Conservation (phyloP, 2,113 vertebrate genomes). For the Elephas maximus region DNA sequence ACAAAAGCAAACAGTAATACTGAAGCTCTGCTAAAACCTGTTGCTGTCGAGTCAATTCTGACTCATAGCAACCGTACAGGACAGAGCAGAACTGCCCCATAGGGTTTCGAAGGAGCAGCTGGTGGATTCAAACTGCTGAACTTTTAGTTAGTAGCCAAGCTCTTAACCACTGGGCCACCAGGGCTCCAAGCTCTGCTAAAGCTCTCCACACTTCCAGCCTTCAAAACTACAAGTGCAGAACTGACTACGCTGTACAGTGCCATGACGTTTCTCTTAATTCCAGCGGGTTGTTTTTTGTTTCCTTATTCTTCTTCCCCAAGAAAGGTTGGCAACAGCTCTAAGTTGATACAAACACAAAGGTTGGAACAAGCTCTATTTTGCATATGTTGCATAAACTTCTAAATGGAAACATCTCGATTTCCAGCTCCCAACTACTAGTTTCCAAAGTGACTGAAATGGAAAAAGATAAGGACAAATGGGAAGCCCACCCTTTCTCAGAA, state of each 20-base stretch:
- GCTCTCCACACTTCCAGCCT: not conserved
- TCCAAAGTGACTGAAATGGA: not conserved
- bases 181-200: not conserved
- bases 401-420: not conserved
- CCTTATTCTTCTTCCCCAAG: not conserved
- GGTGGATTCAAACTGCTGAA: too few species aligned
- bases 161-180: too few species aligned
- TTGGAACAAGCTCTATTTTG: not conserved
- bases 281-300: not conserved
- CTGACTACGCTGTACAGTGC: not conserved
- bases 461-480: not conserved
- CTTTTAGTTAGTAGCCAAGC: too few species aligned
- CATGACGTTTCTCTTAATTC: not conserved
- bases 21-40: not conserved
- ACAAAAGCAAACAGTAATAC: not conserved
- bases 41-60: too few species aligned
- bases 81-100: too few species aligned
- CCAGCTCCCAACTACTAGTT: not conserved
- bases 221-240: not conserved
- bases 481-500: not conserved
- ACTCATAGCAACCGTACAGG: too few species aligned
- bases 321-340: constrained; percentile 24
- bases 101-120: too few species aligned
- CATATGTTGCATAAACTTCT: not conserved
- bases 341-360: constrained; percentile 12